These are phyloP conservation scores for Oenanthe oenanthe DNA, from an alignment of 2,113 vertebrate species.

Conservation along the genomic window DNA sequence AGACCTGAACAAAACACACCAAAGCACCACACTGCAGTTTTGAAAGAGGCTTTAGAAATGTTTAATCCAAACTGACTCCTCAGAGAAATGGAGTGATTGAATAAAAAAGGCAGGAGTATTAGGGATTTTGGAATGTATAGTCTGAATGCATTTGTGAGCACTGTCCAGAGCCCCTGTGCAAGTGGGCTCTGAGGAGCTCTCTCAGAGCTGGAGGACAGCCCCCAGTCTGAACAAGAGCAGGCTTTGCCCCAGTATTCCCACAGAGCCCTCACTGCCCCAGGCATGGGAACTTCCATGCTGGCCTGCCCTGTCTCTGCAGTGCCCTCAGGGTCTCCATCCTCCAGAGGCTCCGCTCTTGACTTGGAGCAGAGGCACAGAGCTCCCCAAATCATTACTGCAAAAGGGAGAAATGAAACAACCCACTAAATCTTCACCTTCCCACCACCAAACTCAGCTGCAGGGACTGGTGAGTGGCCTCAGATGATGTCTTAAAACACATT, in stretches of 20 bases:
- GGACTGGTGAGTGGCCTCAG: background rate
- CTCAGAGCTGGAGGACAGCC: background rate
- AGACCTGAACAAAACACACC: background rate
- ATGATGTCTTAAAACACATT: background rate
- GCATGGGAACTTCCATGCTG: background rate
- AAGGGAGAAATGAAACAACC: background rate
- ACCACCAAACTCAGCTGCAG: background rate
- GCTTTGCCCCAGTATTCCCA: background rate
- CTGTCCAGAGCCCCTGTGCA: background rate
- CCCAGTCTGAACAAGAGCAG: background rate
- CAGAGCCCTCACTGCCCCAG: accelerated
- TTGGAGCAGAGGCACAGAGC: background rate
- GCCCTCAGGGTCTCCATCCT: background rate
- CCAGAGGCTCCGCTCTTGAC: background rate
- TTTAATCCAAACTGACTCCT: background rate
- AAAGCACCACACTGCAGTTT: background rate
- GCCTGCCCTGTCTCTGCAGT: background rate
- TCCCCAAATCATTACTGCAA: background rate
- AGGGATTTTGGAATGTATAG: background rate
- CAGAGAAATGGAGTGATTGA: background rate
- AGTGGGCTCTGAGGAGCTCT: background rate
- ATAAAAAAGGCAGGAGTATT: background rate
- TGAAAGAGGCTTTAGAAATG: background rate
- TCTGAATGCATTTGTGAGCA: background rate
- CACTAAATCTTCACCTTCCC: background rate